Evolutionary conservation across 53 echinoderm and acorn worm species (phyloP), one percentile per base, ranked within the genome.

Genomic region (Holothuria scabra): DNA sequence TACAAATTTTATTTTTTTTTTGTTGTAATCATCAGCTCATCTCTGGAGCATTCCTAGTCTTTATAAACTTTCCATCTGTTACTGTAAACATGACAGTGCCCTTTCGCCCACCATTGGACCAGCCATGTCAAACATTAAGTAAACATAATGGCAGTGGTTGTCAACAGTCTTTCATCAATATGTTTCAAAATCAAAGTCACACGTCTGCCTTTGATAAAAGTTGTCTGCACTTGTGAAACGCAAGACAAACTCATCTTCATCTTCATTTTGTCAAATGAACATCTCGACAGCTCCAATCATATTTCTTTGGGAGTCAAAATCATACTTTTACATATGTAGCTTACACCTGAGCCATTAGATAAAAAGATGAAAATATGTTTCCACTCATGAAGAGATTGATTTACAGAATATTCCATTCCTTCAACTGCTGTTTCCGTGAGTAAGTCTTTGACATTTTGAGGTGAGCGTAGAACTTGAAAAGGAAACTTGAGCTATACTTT

Each of bases 91-190:
- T 33, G 56, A 56, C 79, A 33, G 24, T 59, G 59, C 57, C 79
- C 79, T 79, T 58, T 79, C 28, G 56, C 79, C 57, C 33, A 33
- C 57, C 24, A 28, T 79, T 58, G 57, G 57, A 59, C 59, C 52
- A 58, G 56, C 79, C 79, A 29, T 79, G 79, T 59, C 79, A 79
- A 79, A 79, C 79, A 79, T 79, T 79, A 79, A 33, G 59, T 79
- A 79, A 79, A 79, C 79, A 79, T 56, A 57, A 59, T 57, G 79
- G 21, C 79, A 79, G n/a, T 56, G 33, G 59, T 33, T 55, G 79
- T 79, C 79, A 79, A 79, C 79, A 79, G 79, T 79, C 57, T 59
- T 79, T 55, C 59, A 79, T 79, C 79, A 79, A 56, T 79, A 56
- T 79, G 30, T 26, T 79, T 30, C 58, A 79, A 72, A 72, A 72